Conservation (phyloP, 2,113 vertebrate genomes). For the Oxyura jamaicensis region DNA sequence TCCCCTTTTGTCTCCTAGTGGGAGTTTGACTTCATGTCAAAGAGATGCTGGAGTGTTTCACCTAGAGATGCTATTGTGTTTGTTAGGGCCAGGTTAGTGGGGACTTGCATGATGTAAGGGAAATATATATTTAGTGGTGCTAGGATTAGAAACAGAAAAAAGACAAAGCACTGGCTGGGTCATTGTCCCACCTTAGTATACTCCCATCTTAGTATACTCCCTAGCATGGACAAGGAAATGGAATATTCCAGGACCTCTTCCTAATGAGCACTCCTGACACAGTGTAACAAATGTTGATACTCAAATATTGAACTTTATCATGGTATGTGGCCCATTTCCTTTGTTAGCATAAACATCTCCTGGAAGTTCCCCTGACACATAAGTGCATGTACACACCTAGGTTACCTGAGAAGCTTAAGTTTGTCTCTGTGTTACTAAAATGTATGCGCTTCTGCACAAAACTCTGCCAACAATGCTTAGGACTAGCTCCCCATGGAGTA, state of each 20-base stretch:
- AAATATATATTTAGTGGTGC: too few species aligned
- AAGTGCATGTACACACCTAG: neutral
- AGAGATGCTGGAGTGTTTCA: neutral
- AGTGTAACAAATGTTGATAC: neutral
- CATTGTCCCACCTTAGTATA: neutral
- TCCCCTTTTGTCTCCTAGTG: neutral
- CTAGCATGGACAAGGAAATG: neutral
- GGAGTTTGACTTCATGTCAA: neutral
- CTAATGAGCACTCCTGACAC: fast-evolving
- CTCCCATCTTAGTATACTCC: too few species aligned
- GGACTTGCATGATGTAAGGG: neutral
- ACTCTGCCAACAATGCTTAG: neutral
- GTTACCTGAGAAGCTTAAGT: neutral
- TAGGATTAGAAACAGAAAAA: neutral
- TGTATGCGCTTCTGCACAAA: neutral
- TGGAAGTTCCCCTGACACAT: neutral
- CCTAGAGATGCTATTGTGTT: fast-evolving
- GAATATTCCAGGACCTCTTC: neutral
- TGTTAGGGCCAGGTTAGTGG: neutral
- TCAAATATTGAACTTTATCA: neutral
- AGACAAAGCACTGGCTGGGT: neutral
- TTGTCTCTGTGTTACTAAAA: neutral
- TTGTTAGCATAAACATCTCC: neutral
- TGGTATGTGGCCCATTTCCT: fast-evolving
- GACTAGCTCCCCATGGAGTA: neutral